A percentile compares a stretch with the other conserved stretches of the same genome.
Evolutionary conservation across 2,888 invertebrate genomes (phyloP).

Genomic region (Zhengitettix transpicula): DNA sequence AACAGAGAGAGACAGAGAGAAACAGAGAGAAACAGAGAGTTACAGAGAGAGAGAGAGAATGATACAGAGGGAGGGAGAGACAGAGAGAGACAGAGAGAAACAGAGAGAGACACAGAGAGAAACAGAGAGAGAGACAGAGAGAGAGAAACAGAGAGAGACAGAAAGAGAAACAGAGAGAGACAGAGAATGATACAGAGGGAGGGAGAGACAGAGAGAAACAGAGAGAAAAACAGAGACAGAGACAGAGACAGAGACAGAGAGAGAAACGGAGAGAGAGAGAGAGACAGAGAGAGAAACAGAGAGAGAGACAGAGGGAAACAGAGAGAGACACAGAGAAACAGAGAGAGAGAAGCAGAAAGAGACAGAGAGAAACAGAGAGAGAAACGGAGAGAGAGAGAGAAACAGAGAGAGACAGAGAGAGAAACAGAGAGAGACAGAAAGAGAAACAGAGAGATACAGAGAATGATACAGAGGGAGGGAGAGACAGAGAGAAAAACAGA

Average conservation of each 20-base stretch:
- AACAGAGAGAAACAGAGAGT: background rate
- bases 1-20: background rate
- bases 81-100: no score
- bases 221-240: background rate
- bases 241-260: background rate
- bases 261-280: background rate
- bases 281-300: background rate
- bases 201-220: background rate
- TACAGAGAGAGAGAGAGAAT: background rate
- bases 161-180: background rate
- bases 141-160: background rate
- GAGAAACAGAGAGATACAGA: no score
- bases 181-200: background rate
- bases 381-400: background rate
- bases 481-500: no score
- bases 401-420: background rate
- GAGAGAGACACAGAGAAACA: background rate
- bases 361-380: background rate
- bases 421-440: no score
- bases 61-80: no score
- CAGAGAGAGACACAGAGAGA: background rate
- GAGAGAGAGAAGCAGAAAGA: background rate
- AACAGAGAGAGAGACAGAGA: background rate
- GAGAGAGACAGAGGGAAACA: background rate
- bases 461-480: no score